Base-by-base conservation (phyloP, 2,113 vertebrate species). In the Cyprinodon tularosa region DNA sequence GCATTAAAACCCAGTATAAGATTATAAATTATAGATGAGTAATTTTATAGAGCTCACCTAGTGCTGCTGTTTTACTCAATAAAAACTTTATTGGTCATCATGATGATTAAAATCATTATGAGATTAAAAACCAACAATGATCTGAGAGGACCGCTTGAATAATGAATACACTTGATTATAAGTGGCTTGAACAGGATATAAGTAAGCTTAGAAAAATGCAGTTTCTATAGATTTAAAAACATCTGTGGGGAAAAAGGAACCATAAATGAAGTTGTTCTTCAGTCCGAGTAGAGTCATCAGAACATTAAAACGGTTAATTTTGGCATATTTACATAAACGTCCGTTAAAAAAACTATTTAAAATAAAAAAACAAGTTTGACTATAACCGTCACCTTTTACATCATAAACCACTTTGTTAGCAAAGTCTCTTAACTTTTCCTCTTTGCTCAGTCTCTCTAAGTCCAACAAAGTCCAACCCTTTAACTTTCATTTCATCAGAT, bases 1-100 rank as follows among this genome's bases (percentile, higher is more conserved):
- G 11, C 48, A 36, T 40, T 69, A 71, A 59, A 13, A 67, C 29
- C n/a, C 40, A 12, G 47, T 53, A 71, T 20, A 47, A 3, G 42
- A 62, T 15, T 17, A 72, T 42, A 15, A 74, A 22, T 62, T 72
- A 63, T 81, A 71, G 81, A 81, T 76, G 59, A 69, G 39, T 84
- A 62, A 67, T 36, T 73, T 66, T 38, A 60, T 61, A 22, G 71
- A 71, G 71, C 47, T 88, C 88, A 86, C 83, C 68, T 83, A 77
- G 17, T 57, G 20, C 17, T n/a, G 50, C n/a, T 57, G 14, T 14
- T 57, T 57, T 57, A 20, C 4, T 57, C 50, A n/a, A n/a, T 53
- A 29, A 7, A 74, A 63, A 68, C 12, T 75, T 87, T 84, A 89
- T 71, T 59, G 76, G 78, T 66, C 57, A 38, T 73, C 60, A 42